A percentile compares a stretch with the other conserved stretches of the same genome.
Conservation (phyloP, 2,113 vertebrate genomes). For the Cyphomyrus discorhynchus region DNA sequence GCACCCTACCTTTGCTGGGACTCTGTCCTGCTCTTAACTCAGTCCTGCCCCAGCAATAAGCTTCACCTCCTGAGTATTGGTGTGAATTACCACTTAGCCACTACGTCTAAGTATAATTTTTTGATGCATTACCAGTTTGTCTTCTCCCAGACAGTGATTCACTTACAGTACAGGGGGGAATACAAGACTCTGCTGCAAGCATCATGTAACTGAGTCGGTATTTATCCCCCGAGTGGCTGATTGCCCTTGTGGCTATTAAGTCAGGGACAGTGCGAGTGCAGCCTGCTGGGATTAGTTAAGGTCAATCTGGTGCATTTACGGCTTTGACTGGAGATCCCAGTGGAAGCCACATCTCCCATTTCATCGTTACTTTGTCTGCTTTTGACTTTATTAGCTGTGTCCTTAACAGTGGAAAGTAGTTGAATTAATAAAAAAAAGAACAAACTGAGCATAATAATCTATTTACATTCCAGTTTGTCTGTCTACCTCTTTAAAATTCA, state of each 20-base stretch:
- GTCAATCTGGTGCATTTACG: background rate
- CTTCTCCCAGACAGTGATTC: background rate
- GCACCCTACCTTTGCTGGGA: background rate
- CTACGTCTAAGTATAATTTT: background rate
- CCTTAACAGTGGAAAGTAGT: background rate
- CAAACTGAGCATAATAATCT: background rate
- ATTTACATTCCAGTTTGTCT: background rate
- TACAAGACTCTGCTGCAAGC: background rate
- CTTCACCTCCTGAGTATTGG: background rate
- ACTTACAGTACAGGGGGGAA: constrained; percentile 1
- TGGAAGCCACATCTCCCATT: background rate
- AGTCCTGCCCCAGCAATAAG: background rate
- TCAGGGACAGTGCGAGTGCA: background rate
- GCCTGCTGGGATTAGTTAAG: background rate
- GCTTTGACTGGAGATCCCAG: background rate
- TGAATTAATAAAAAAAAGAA: background rate
- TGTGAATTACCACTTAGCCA: constrained; percentile 3
- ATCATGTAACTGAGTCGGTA: background rate
- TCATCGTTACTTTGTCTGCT: background rate
- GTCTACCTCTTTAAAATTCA: background rate
- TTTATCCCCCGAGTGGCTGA: background rate
- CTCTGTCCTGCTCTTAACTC: background rate
- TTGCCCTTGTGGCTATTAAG: constrained; percentile 8
- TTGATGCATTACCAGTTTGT: constrained; percentile 7
- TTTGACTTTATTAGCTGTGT: background rate